phyloP scores from a whole-genome alignment of 2,888 invertebrate genomes.

The Siphlonurus alternatus region DNA sequence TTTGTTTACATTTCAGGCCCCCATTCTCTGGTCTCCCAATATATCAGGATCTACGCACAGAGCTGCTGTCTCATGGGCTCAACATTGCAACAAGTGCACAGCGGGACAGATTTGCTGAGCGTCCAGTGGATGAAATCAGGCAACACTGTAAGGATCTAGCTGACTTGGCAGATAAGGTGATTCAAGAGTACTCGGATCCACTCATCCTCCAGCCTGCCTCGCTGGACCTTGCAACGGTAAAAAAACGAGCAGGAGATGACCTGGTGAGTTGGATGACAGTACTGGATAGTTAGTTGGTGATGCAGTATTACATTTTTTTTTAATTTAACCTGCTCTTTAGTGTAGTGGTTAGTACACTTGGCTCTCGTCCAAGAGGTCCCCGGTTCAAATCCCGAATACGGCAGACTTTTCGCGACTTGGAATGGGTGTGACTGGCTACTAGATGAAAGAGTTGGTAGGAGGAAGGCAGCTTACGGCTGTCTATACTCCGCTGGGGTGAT shows the following conservation, averaged over 20 bases:
- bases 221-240: conserved; percentile 72
- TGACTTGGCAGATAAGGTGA: conserved; percentile 65
- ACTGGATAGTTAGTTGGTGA: neutral
- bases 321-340: too few species aligned
- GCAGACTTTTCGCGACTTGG: too few species aligned
- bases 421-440: too few species aligned
- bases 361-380: too few species aligned
- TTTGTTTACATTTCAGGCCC: too few species aligned
- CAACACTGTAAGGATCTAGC: conserved; percentile 57
- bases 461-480: too few species aligned
- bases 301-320: neutral
- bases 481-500: too few species aligned
- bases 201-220: conserved; percentile 81
- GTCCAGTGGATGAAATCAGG: conserved; percentile 59
- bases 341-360: too few species aligned
- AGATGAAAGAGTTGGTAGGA: too few species aligned
- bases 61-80: conserved; percentile 58
- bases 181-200: conserved; percentile 76
- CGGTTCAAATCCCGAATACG: too few species aligned
- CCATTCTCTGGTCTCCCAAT: conserved; percentile 45
- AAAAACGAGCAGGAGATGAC: conserved; percentile 68
- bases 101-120: conserved; percentile 74
- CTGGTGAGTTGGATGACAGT: conserved; percentile 30
- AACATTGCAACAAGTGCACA: conserved; percentile 85
- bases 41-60: conserved; percentile 50